Base-by-base conservation (phyloP, 92 coral and sea anemone species). In the Palythoa heliodiscus region DNA sequence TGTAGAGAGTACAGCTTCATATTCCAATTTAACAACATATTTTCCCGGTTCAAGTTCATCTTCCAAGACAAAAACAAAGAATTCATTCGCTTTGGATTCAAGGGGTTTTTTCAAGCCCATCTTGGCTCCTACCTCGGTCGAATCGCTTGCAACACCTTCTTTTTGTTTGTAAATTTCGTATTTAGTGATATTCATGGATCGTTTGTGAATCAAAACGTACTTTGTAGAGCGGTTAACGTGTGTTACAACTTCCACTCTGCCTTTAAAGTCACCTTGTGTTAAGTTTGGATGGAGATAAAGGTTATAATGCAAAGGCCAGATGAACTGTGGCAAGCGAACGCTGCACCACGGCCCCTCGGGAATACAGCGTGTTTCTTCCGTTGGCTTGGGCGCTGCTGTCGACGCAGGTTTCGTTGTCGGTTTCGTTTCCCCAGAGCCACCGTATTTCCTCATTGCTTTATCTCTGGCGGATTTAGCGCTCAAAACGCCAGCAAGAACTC, bases 401-500 rank as follows among this genome's bases (percentile, higher is more conserved):
- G 20, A 13, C 22, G 63, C 7, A 12, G 84, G 19, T 70, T 11
- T 17, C 35, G 35, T 29, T 17, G 60, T 57, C 40, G 29, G 57
- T 82, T n/a, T 52, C 43, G 53, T 69, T 54, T 40, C 76, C 69
- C 5, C 77, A 66, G 71, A 84, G 58, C 86, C 89, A 7, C 47
- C 80, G 53, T 89, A 88, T 57, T 92, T 93, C 57, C 70, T 78
- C 73, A 92, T 73, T 38, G 93, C 88, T 83, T 88, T 77, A 52
- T 88, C 93, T 61, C 76, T 85, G 25, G 97, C 98, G 37, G 89
- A 69, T 19, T 84, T 89, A 1, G 95, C 92, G 82, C 98, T 96
- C 37, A 96, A 85, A 63, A 96, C 98, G 20, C 98, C 98, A 25
- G 93, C 84, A 17, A 94, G 78, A 0, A 96, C 91, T 9, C 95